These are phyloP conservation scores for Prosopocoilus inquinatus DNA, from an alignment of 2,888 invertebrate genomes.

Conservation along the genomic window DNA sequence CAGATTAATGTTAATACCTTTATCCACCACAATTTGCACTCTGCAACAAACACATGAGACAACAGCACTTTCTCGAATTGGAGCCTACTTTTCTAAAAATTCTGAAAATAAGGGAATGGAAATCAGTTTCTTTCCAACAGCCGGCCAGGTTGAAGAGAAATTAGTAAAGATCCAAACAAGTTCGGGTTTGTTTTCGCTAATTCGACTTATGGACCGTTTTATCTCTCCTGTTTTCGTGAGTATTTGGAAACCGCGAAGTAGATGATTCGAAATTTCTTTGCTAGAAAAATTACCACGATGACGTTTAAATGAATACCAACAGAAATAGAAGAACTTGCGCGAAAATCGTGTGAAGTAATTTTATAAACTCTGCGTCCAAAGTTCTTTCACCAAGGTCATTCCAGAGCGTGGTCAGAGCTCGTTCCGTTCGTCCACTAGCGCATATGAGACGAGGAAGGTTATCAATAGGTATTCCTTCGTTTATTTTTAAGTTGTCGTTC, in stretches of 20 bases:
- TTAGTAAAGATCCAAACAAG: conserved; percentile 6
- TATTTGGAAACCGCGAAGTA: conserved; percentile 1
- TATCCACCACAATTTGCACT: conserved; percentile 7
- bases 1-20: conserved; percentile 9
- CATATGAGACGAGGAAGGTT: conserved; percentile 68
- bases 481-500: conserved; percentile 58
- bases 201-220: not conserved
- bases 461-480: conserved; percentile 62
- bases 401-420: conserved; percentile 64
- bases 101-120: conserved; percentile 9
- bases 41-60: conserved; percentile 1
- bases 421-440: conserved; percentile 74
- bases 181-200: not conserved
- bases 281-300: not conserved
- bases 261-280: not conserved
- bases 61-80: not conserved
- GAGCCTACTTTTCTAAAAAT: conserved; percentile 6
- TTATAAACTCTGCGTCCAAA: conserved; percentile 36
- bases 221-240: conserved; percentile 3
- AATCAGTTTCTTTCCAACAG: conserved; percentile 1
- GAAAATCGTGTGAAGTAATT: conserved; percentile 32
- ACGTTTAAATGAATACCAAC: not conserved
- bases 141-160: conserved; percentile 3
- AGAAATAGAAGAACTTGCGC: not conserved
- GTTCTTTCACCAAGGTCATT: conserved; percentile 57